Evolutionary conservation across 2,113 vertebrate species (phyloP), one percentile per base, ranked within the genome.

Genomic region (Ciconia boyciana): DNA sequence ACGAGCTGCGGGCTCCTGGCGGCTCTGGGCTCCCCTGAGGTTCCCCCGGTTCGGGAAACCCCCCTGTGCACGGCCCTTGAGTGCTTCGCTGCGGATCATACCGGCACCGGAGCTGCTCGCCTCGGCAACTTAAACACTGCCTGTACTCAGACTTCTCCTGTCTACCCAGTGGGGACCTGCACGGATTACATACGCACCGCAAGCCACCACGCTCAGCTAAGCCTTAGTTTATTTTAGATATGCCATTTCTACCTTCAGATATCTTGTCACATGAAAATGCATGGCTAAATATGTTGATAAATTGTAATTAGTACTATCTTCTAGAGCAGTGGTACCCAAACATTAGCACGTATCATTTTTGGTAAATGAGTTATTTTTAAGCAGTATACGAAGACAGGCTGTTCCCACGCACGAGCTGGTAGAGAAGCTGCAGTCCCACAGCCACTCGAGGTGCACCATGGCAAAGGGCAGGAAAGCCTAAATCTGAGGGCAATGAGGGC

Each of bases 361-460:
- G n/a, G 28, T 32, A 29, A 64, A 29, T 1, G 31, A 75, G 64
- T 13, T 78, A 4, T 19, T 88, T 85, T 61, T 25, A 39, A 64
- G 60, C 18, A 16, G 46, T 1, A 8, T 7, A 19, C 1, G 7
- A 60, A 61, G 43, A 46, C 34, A 52, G 52, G 48, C 36, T 49
- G 41, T 5, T 83, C 55, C 32, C 1, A 3, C 64, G 44, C 55
- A 3, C 0, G 7, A 49, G 70, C 57, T 44, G 55, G 26, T 29
- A n/a, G 39, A 49, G 60, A n/a, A 61, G n/a, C 13, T 22, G 48
- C 43, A 5, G 13, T 72, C 60, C 70, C 48, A 26, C 6, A 7
- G 44, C 48, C 7, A 3, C 36, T 7, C 8, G 2, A 32, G 18
- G 14, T 2, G 11, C 8, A 10, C 14, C 61, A 28, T 0, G 2